Evolutionary conservation across 1,140 invertebrate species (phyloP).

Genomic region (Trichomalopsis sarcophagae): DNA sequence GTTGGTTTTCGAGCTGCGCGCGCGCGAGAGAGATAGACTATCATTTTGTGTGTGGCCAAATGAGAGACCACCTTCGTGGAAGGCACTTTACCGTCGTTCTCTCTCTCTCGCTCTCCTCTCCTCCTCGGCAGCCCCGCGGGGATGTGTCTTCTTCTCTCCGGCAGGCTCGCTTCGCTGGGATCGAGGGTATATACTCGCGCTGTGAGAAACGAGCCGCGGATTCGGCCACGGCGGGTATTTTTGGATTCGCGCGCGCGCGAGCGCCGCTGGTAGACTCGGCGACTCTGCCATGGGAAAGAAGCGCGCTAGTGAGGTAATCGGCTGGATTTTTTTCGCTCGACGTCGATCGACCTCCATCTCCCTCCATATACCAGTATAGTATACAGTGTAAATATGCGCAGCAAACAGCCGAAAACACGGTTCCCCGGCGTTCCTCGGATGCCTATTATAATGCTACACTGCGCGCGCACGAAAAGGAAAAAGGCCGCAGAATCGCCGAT

Average conservation of each 20-base stretch:
- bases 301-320: neutral
- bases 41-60: conserved; percentile 67
- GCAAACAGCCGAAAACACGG: neutral
- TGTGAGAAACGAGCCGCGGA: conserved; percentile 62
- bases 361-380: no score
- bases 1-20: conserved; percentile 60
- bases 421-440: neutral
- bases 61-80: conserved; percentile 68
- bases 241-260: neutral
- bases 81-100: conserved; percentile 62
- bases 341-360: neutral
- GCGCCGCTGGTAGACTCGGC: no score
- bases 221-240: conserved; percentile 31
- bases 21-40: conserved; percentile 56
- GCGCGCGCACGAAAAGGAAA: no score
- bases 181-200: conserved; percentile 1
- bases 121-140: conserved; percentile 29
- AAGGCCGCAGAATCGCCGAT: no score
- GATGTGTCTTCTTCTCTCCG: conserved; percentile 29
- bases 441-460: neutral
- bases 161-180: neutral
- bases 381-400: neutral
- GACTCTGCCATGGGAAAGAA: neutral
- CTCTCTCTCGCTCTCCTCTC: neutral
- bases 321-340: neutral